Evolutionary conservation across 2,888 invertebrate species (phyloP), one percentile per base, ranked within the genome.

Genomic region (Metacarcinus magister): DNA sequence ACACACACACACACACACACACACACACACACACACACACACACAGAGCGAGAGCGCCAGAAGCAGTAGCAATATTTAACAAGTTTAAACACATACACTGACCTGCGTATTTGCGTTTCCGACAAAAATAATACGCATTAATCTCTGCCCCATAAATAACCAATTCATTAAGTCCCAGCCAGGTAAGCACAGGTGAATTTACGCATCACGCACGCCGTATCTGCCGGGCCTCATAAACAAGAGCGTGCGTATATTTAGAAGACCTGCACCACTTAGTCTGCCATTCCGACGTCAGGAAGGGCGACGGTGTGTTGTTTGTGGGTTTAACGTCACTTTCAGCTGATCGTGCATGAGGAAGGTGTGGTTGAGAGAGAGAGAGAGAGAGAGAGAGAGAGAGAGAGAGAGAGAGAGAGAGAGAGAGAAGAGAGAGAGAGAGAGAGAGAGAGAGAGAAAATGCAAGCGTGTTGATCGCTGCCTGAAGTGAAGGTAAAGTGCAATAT

Each of bases 201-300:
- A 82, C 82, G 82, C 82, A 82, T 82, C 82, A 28, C 82, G 82
- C 82, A 82, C 67, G 82, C 82, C 82, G 82, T 82, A 82, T 82
- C 82, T 82, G 32, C 82, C 28, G 82, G 28, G 82, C 28, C 82
- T 82, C 82, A 32, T 32, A 82, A 82, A 82, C 82, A 28, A 82
- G 82, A 28, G 5, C 82, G 28, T 13, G 82, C 82, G 82, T 67
- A 82, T 82, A 82, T 82, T 82, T 82, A 82, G 82, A 82, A 82
- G 82, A 82, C 28, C 82, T 28, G 32, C 82, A 4, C 82, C 82
- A 67, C 67, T 82, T 82, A 32, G 28, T 32, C 28, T 13, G 82
- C 82, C 28, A 32, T 82, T 32, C 32, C 4, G 82, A 28, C 13
- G 82, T 82, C 82, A 32, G 82, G 28, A 32, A 28, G 82, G 32